Percentiles rank a stretch among this genome's conserved stretches.
Conservation (phyloP, 2,888 invertebrate genomes). For the Caradrina clavipalpis region DNA sequence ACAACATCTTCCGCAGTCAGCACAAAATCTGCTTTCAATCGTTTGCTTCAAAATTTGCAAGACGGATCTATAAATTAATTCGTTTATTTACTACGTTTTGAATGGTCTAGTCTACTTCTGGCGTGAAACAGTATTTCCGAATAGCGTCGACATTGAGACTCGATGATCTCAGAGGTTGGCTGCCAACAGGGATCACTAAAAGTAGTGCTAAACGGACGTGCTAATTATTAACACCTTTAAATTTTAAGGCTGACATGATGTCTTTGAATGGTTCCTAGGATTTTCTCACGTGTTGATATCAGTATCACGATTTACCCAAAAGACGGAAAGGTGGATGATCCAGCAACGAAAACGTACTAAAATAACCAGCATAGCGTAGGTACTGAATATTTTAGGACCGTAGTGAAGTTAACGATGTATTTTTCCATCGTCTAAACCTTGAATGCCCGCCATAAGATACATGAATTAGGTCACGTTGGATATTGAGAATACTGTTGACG, state of each 20-base stretch:
- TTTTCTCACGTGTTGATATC: constrained; percentile 20
- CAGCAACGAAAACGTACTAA: constrained; percentile 23
- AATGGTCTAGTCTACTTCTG: constrained; percentile 24
- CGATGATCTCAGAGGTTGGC: constrained; percentile 69
- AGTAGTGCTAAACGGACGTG: constrained; percentile 74
- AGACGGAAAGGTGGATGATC: constrained; percentile 9
- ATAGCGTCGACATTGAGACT: constrained; percentile 72
- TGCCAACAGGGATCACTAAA: constrained; percentile 71
- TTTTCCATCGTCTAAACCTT: constrained; percentile 59
- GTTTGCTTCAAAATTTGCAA: constrained; percentile 28
- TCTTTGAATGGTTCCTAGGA: constrained; percentile 21
- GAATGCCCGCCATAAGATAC: constrained; percentile 52
- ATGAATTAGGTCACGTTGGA: constrained; percentile 57
- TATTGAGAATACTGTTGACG: constrained; percentile 43
- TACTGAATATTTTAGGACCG: constrained; percentile 30
- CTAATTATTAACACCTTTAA: constrained; percentile 67
- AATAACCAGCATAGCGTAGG: constrained; percentile 20
- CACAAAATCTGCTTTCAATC: constrained; percentile 28
- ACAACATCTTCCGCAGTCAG: constrained; percentile 23
- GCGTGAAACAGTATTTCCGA: constrained; percentile 63
- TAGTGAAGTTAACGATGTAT: constrained; percentile 28
- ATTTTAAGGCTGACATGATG: constrained; percentile 48
- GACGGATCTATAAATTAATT: constrained; percentile 27
- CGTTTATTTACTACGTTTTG: constrained; percentile 21
- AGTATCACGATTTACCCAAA: constrained; percentile 16